These are phyloP conservation scores for Sepioteuthis lessoniana DNA, from an alignment of 2,888 invertebrate genomes.

Conservation along the genomic window DNA sequence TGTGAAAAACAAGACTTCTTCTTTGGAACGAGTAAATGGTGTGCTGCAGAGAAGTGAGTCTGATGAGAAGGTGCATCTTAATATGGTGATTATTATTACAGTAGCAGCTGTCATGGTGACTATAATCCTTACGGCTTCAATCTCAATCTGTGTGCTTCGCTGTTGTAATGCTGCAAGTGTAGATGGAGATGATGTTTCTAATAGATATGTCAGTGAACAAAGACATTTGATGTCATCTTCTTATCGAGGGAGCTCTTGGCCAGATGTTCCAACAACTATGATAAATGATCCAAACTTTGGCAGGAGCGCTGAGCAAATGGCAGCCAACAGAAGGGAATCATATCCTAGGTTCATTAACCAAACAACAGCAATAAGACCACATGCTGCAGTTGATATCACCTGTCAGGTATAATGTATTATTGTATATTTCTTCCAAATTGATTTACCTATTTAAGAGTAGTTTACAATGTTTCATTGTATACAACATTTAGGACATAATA, in stretches of 20 bases:
- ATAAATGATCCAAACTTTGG: constrained; percentile 12
- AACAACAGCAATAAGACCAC: background rate
- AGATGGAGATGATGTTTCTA: constrained; percentile 4
- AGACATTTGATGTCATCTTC: background rate
- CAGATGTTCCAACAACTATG: constrained; percentile 1
- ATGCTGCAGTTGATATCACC: background rate
- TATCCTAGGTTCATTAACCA: background rate
- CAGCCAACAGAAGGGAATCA: background rate
- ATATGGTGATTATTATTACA: constrained; percentile 23
- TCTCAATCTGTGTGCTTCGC: background rate
- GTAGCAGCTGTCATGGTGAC: background rate
- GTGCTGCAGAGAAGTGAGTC: background rate
- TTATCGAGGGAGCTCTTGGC: constrained; percentile 23
- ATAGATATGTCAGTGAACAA: constrained; percentile 14
- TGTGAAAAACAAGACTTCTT: background rate
- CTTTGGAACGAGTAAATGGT: background rate
- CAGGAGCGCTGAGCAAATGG: background rate
- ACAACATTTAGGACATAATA: no score
- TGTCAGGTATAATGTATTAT: background rate
- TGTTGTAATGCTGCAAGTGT: constrained; percentile 33
- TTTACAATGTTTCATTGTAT: no score
- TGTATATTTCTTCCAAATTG: background rate
- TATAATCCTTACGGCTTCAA: background rate
- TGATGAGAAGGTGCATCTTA: background rate
- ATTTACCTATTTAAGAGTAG: no score